These are phyloP conservation scores for Alexandromys fortis DNA, from an alignment of 2,113 vertebrate species.

Conservation along the genomic window DNA sequence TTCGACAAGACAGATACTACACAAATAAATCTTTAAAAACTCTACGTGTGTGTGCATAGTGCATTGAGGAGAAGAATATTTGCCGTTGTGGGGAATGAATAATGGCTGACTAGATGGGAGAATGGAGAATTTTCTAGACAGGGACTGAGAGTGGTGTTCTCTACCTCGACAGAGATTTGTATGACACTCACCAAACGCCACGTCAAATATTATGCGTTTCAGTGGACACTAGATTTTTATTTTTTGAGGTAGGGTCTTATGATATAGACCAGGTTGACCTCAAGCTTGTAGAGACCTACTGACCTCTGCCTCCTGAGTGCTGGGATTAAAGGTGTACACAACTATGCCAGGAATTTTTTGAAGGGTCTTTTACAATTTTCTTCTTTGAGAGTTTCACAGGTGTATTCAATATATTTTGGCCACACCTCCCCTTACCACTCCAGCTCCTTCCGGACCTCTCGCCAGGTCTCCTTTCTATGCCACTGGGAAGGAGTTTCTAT, in stretches of 20 bases:
- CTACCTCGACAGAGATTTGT: not conserved
- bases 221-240: not conserved
- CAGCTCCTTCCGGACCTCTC: not conserved
- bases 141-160: not conserved
- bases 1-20: not conserved
- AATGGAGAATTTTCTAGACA: conserved; percentile 7
- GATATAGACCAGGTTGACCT: not conserved
- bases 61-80: not conserved
- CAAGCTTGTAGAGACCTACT: not conserved
- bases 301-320: not conserved
- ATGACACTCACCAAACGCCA: not conserved
- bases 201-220: not conserved
- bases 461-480: not conserved
- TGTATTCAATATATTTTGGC: not conserved
- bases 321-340: not conserved
- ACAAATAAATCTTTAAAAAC: not conserved
- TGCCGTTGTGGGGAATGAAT: not conserved
- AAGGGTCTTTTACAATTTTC: not conserved
- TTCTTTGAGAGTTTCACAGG: not conserved
- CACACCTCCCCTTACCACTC: too few relatives aligned
- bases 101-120: not conserved
- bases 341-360: not conserved
- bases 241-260: not conserved
- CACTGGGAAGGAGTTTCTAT: not conserved
- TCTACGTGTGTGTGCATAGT: rapidly evolving